Base-by-base conservation (phyloP, 2,888 invertebrate genomes). In the Chromoteleia sp. region DNA sequence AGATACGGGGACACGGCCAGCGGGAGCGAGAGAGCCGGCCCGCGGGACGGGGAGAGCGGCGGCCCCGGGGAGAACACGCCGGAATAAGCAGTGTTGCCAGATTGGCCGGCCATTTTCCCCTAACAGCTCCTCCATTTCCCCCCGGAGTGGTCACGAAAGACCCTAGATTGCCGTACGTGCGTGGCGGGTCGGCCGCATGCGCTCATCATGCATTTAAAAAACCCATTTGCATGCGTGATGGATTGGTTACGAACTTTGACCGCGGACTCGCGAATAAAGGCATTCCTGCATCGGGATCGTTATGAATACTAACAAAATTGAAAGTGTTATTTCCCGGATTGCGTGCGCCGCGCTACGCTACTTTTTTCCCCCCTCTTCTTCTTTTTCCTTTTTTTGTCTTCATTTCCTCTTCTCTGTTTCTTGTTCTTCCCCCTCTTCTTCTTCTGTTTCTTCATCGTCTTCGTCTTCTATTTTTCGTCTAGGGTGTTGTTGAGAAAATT, bases 181-280 rank as follows among this genome's bases (percentile, higher is more conserved):
- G 71, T 76, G 65, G 63, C 63, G 58, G 56, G 4, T 8, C 19
- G 17, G 25, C 54, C 56, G 70, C 70, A 14, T 58, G 58, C 39
- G 70, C 59, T 59, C 58, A 30, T 58, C 75, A n/a, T 58, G 63
- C 71, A 25, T 21, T 65, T 61, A 63, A 77, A 71, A 71, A 41
- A 45, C 21, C 68, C 19, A 71, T 77, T 71, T 77, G 70, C 77
- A 70, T 80, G 68, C 68, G 74, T 75, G 80, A 80, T 75, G 75
- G 80, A 80, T 75, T 75, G 75, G 50, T 41, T 58, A 30, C 70
- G 80, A 80, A 61, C 80, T 80, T 65, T 75, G 75, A 80, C 80
- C 80, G 41, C 61, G 33, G 17, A 15, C 48, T 36, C 30, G 61
- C 45, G 43, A 36, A 41, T 61, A 70, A 36, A 63, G 56, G 70